A percentile compares a stretch with the other conserved stretches of the same genome.
These are phyloP conservation scores for Platycheirus rosarum DNA, from an alignment of 2,888 invertebrate species.

Conservation along the genomic window DNA sequence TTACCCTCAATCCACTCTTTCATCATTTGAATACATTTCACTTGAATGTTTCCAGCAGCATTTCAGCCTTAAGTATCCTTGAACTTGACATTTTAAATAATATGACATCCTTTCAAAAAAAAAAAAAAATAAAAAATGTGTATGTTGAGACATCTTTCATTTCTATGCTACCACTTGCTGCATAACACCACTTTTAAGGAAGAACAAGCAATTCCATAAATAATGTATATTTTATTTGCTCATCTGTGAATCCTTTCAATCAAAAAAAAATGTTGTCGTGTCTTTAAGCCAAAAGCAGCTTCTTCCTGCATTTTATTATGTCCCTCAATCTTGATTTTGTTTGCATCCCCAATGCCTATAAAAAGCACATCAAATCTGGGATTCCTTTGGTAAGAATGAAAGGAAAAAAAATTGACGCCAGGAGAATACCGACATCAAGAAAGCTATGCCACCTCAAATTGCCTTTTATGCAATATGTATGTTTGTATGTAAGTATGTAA, in stretches of 20 bases:
- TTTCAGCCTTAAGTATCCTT: constrained; percentile 24
- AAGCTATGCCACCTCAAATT: constrained; percentile 12
- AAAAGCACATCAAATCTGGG: constrained; percentile 30
- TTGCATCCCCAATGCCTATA: constrained; percentile 22
- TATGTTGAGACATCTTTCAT: constrained; percentile 25
- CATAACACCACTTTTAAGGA: not conserved
- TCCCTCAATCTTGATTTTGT: constrained; percentile 21
- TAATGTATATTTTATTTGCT: constrained; percentile 25
- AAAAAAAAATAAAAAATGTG: too few relatives aligned
- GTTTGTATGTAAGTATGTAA: not conserved
- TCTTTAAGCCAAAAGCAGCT: constrained; percentile 23
- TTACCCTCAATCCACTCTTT: not conserved
- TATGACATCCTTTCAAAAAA: constrained; percentile 7
- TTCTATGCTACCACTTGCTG: constrained; percentile 6
- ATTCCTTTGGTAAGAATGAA: constrained; percentile 9
- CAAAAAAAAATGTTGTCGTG: constrained; percentile 16
- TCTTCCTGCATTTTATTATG: constrained; percentile 33
- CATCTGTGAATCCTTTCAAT: constrained; percentile 31
- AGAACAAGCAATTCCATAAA: not conserved
- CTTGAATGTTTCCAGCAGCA: not conserved
- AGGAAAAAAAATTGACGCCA: constrained; percentile 9
- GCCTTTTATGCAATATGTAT: not conserved
- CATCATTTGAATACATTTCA: constrained; percentile 9
- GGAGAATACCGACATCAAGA: constrained; percentile 5
- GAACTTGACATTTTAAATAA: constrained; percentile 26